These are phyloP conservation scores for Dinocampus coccinellae DNA, from an alignment of 2,888 invertebrate species.

Conservation along the genomic window DNA sequence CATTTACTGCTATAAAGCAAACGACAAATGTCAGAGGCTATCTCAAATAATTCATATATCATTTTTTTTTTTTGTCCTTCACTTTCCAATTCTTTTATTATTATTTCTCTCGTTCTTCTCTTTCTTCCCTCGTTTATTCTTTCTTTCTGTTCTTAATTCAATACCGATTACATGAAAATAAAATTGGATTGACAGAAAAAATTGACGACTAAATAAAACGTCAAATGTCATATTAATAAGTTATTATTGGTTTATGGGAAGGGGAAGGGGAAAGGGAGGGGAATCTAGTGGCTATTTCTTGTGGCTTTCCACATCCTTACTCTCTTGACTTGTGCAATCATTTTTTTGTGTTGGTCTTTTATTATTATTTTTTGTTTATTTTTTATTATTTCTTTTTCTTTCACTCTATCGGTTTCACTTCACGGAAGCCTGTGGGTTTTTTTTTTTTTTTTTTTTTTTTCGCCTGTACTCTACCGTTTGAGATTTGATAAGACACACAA, in stretches of 20 bases:
- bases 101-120: too few species aligned
- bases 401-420: constrained; percentile 24
- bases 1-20: not conserved
- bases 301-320: constrained; percentile 40
- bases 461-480: constrained; percentile 1
- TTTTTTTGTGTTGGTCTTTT: too few species aligned
- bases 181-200: not conserved
- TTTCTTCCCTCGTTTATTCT: not conserved
- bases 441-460: not conserved
- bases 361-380: too few species aligned
- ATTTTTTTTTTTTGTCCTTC: not conserved
- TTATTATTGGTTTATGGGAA: constrained; percentile 22
- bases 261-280: too few species aligned
- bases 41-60: constrained; percentile 1
- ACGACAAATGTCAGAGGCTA: constrained; percentile 6
- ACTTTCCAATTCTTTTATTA: not conserved
- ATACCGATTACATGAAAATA: not conserved
- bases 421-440: constrained; percentile 37
- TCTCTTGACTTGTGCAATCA: not conserved
- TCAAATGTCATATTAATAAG: constrained; percentile 20
- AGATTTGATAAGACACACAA: constrained; percentile 19
- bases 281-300: constrained; percentile 26
- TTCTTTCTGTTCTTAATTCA: not conserved
- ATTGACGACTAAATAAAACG: constrained; percentile 12
- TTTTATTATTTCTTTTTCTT: too few species aligned